Evolutionary conservation across 2,113 vertebrate species (phyloP).

Genomic region (Passerina amoena): DNA sequence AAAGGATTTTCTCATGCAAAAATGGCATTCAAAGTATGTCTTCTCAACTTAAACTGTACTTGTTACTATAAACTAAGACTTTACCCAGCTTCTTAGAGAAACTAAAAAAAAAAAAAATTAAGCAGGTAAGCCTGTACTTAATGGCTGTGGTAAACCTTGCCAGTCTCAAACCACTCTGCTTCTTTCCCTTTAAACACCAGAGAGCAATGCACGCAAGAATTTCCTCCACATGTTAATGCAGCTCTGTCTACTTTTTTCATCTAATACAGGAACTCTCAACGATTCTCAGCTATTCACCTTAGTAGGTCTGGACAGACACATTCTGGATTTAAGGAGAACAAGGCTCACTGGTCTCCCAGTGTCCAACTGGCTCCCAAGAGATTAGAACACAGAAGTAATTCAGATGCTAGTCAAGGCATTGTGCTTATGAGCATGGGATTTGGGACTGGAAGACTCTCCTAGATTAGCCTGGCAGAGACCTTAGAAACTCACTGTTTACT

Average conservation of each 20-base stretch:
- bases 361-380: not conserved
- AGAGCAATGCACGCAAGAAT: not conserved
- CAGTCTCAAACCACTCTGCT: not conserved
- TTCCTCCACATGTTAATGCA: not conserved
- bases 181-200: not conserved
- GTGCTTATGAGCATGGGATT: not conserved
- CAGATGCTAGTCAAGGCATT: not conserved
- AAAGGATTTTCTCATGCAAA: conserved; percentile 12
- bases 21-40: not conserved
- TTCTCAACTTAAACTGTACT: not conserved
- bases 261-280: not conserved
- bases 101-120: not conserved
- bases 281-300: not conserved
- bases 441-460: not conserved
- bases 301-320: not conserved
- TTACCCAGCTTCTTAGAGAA: not conserved
- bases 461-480: not conserved
- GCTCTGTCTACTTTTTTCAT: not conserved
- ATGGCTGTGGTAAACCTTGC: not conserved
- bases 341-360: not conserved
- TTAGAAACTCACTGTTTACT: not conserved
- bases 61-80: not conserved
- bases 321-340: not conserved
- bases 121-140: not conserved
- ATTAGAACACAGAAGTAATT: not conserved